Evolutionary conservation across 2,888 invertebrate species (phyloP).

Genomic region (Yponomeuta malinellus): DNA sequence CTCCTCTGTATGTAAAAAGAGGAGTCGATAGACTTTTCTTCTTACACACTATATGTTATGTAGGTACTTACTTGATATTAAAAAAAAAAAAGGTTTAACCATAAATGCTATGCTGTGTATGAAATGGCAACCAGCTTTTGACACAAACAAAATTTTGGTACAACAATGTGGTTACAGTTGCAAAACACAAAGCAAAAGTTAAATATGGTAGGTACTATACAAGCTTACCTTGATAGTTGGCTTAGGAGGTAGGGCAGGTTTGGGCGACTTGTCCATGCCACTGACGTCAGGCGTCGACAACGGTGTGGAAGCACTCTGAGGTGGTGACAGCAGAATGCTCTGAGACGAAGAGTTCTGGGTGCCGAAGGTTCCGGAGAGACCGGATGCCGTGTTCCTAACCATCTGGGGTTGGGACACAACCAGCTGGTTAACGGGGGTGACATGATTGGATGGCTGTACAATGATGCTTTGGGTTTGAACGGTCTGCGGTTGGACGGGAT

Average conservation of each 20-base stretch:
- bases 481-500: conserved; percentile 87
- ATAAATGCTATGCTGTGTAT: too few relatives aligned
- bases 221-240: conserved; percentile 78
- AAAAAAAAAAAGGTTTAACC: too few relatives aligned
- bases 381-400: conserved; percentile 69
- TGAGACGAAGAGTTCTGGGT: conserved; percentile 58
- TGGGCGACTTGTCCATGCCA: conserved; percentile 73
- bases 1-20: too few relatives aligned
- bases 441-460: conserved; percentile 50
- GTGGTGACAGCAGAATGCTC: conserved; percentile 73
- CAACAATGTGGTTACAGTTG: background rate
- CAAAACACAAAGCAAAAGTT: background rate
- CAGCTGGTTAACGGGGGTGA: conserved; percentile 48
- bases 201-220: background rate
- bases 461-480: conserved; percentile 65
- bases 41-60: too few relatives aligned
- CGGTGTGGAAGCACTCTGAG: conserved; percentile 78
- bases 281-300: conserved; percentile 72
- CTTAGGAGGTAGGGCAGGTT: conserved; percentile 90
- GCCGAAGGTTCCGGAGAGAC: conserved; percentile 59
- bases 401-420: conserved; percentile 64
- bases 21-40: too few relatives aligned
- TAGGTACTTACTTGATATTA: too few relatives aligned
- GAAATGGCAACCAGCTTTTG: background rate
- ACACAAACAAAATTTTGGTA: background rate